Base-by-base conservation (phyloP, 2,797 vertebrate genomes). In the Meriones psammophilus region DNA sequence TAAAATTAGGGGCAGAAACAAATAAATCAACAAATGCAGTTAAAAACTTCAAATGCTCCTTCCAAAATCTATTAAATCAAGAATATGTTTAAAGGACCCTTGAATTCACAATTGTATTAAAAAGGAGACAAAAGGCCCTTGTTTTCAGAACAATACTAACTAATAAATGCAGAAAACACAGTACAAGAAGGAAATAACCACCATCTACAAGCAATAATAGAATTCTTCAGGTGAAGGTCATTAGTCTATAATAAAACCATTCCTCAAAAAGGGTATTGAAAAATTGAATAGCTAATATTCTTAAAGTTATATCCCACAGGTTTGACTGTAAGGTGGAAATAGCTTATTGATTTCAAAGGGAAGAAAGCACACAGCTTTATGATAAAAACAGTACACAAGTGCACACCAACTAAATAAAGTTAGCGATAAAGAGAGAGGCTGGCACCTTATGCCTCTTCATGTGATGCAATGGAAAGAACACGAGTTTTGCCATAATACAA, bases 111-210 rank as follows among this genome's bases (percentile, higher is more conserved):
- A 71, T 71, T 36, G 60, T 2, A 85, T 15, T 71, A 26, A 71
- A 89, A 89, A 46, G 7, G n/a, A 86, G 7, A 39, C 15, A 78
- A 71, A 20, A 50, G 42, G 17, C 14, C 64, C 22, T 79, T 66
- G 33, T 60, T 88, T 83, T 56, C 24, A 76, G 88, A 91, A 91
- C 26, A 89, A 79, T 85, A 56, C 42, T n/a, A 96, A 83, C 42
- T n/a, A 96, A 83, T 68, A 94, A 91, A 94, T 88, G 69, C 36
- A 36, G 85, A 73, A 89, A 24, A 85, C 36, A 10, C 30, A n/a
- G 56, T n/a, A 6, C 7, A 64, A 64, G 39, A 46, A 91, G 62
- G 50, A 83, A 62, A 62, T 77, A 54, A 42, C 14, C 54, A 60
- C 30, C 24, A 10, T 76, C 46, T 39, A 73, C 33, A 56, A 39